Evolutionary conservation across 2,888 invertebrate genomes (phyloP), one percentile per base, ranked within the genome.

Genomic region (Hartigia nigra): DNA sequence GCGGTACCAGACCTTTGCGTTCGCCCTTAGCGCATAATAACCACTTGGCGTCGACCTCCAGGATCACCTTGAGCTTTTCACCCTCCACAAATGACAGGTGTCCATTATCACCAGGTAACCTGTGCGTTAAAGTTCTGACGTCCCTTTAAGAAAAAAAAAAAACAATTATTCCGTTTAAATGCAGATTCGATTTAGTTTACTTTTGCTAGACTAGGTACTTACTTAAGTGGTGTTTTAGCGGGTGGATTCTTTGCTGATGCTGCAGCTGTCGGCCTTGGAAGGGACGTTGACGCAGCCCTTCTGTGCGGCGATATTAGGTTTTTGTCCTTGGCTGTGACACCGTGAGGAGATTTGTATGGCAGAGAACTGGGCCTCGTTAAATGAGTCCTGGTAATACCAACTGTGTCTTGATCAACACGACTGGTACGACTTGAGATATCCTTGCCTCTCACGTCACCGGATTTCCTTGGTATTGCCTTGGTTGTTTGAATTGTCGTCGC

Each of bases 81-180:
- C 96, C 96, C 90, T 96, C 95, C 89, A 95, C 95, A 92, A 96
- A 96, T 23, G 96, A 95, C 70, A 96, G 92, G 87, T 96, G 96
- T 14, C 96, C 96, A 76, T 95, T 95, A 88, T 96, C 96, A 1
- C 96, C 95, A n/a, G 96, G 95, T 79, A 95, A 91, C 85, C 96
- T 93, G 87, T 96, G 96, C 91, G 95, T 95, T 70, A 96, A 91
- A 4, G 96, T 96, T 88, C 95, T 93, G 78, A 96, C 96, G 89
- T 95, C 94, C 91, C 96, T 94, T 90, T 34, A 91, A 91, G 78
- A 74, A 79, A 81, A 78, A 70, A 81, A 37, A 79, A 79, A 82
- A 83, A 5, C 4, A n/a, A 32, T 12, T 12, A 34, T 12, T 31
- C 31, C 0, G 31, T 23, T 72, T 32, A 32, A 72, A 72, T 72